Conservation (phyloP, 2,888 invertebrate species). For the Sussaba pulchella region DNA sequence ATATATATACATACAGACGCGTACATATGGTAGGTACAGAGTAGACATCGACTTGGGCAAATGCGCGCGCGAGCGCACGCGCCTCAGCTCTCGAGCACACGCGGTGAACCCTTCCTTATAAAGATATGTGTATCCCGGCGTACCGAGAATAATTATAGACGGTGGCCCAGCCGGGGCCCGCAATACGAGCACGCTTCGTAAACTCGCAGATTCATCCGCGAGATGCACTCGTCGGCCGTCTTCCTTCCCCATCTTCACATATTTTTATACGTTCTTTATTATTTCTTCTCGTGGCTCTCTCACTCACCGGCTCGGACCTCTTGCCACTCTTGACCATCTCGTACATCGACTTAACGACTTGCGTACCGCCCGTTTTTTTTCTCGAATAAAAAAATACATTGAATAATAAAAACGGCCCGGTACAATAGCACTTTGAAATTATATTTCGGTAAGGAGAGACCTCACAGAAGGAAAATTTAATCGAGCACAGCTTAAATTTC, state of each 20-base stretch:
- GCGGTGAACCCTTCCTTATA: conserved; percentile 72
- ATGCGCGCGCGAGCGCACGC: not conserved
- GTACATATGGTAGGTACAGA: conserved; percentile 33
- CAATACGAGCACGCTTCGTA: conserved; percentile 63
- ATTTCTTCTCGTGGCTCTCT: conserved; percentile 22
- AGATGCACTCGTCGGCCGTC: conserved; percentile 66
- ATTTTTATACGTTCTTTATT: conserved; percentile 28
- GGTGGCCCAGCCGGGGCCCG: conserved; percentile 61
- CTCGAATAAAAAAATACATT: conserved; percentile 37
- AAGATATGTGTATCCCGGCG: conserved; percentile 72
- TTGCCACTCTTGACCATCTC: conserved; percentile 44
- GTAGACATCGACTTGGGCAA: conserved; percentile 64
- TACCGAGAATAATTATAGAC: conserved; percentile 76
- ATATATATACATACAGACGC: conserved; percentile 53
- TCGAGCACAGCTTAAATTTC: too few relatives aligned
- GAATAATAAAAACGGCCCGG: conserved; percentile 11
- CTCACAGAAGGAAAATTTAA: conserved; percentile 1
- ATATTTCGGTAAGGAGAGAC: not conserved
- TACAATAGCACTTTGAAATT: not conserved
- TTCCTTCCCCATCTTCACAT: conserved; percentile 40
- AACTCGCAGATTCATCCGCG: conserved; percentile 69
- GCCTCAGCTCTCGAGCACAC: conserved; percentile 33
- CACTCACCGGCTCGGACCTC: conserved; percentile 8
- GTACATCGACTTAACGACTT: conserved; percentile 56
- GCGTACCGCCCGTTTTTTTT: conserved; percentile 38